Base-by-base conservation (phyloP, 2,888 invertebrate genomes). In the Phanerotoma sp. region DNA sequence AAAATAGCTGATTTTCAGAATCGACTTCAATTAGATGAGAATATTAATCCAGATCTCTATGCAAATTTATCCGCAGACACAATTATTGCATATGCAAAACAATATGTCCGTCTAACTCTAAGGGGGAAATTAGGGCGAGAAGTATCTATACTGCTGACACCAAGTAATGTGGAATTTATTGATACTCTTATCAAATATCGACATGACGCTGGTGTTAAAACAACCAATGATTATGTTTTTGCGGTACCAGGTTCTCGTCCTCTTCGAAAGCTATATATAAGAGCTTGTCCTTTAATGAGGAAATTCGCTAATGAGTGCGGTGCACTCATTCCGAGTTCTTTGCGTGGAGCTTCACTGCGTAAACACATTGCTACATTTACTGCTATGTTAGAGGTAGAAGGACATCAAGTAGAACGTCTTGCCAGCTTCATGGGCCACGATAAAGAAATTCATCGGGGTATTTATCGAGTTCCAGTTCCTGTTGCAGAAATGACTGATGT, bases 251-350 rank as follows among this genome's bases (percentile, higher is more conserved):
- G 11, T 11, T 10, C 21, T 10, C 10, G 38, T 11, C 4, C 16
- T 25, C 11, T 13, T 5, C 37, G 13, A 48, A 7, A 20, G 13
- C 18, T 4, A 16, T 33, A 28, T 32, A 32, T 48, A 5, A 20
- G 18, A 30, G 47, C 53, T 6, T 48, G 53, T 18, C 5, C 15
- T 20, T 4, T 48, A 10, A 47, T 54, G 53, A 30, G 53, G 3
- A 48, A 41, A 33, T 54, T 48, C 33, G 21, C 53, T n/a, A 11
- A 16, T 7, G 48, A 18, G 4, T 54, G 53, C 32, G 53, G 53
- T 16, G 53, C 53, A 9, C n/a, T 11, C 4, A 16, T 38, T 40
- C 53, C 48, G 6, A 11, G 3, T 6, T 21, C 47, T 13, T 33
- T 54, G 4, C 33, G 46, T 20, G 53, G 53, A n/a, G 48, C 53